A percentile compares a stretch with the other conserved stretches of the same genome.
Evolutionary conservation across 2,113 vertebrate species (phyloP).

Genomic region (Amblyopsis rosae): DNA sequence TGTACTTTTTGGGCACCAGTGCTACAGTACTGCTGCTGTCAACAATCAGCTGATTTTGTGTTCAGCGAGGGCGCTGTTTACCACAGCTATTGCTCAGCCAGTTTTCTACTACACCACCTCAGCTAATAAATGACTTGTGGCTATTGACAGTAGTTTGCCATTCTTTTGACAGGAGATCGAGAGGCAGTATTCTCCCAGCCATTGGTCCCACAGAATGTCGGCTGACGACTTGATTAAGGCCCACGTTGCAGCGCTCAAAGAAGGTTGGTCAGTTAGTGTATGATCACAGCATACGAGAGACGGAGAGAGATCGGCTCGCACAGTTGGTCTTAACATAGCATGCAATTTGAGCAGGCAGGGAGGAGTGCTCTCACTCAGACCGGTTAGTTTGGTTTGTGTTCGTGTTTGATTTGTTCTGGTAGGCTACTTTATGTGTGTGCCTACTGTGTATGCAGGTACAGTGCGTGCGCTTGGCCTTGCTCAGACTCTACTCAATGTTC

Average conservation of each 20-base stretch:
- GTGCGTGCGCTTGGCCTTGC: constrained; percentile 64
- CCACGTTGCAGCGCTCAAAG: constrained; percentile 67
- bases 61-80: constrained; percentile 40
- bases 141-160: constrained; percentile 1
- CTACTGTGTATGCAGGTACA: constrained; percentile 76
- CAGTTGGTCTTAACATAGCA: background rate
- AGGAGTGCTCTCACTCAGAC: background rate
- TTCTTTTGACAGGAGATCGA: constrained; percentile 81
- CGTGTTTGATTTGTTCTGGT: background rate
- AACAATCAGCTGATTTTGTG: background rate
- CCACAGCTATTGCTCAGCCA: background rate
- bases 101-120: background rate
- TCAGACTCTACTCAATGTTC: constrained; percentile 77
- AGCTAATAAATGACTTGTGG: constrained; percentile 28
- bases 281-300: background rate
- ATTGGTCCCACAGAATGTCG: constrained; percentile 82
- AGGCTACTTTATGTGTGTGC: background rate
- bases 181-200: constrained; percentile 84
- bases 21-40: background rate
- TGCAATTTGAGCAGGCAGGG: background rate
- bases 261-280: constrained; percentile 73
- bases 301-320: background rate
- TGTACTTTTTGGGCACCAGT: background rate
- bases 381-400: background rate
- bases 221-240: constrained; percentile 79